A percentile compares a stretch with the other conserved stretches of the same genome.
Conservation (phyloP, 2,888 invertebrate genomes). For the Fragum whitleyi region DNA sequence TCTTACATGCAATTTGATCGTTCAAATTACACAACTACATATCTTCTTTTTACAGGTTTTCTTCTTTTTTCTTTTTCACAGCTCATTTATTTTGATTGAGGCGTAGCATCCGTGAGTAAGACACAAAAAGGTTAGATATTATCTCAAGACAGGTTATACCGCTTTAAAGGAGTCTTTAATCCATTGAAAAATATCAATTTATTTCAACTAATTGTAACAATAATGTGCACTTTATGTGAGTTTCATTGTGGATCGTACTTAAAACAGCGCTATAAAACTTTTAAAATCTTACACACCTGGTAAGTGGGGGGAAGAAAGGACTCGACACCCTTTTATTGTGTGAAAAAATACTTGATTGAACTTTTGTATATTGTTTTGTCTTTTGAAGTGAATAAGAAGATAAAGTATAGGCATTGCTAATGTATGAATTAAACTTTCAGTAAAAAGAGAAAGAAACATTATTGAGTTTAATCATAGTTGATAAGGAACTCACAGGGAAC, state of each 20-base stretch:
- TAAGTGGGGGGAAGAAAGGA: background rate
- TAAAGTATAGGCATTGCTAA: too few species aligned
- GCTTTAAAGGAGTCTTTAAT: conserved; percentile 39
- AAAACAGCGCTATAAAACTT: background rate
- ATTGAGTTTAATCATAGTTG: too few species aligned
- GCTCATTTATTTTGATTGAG: too few species aligned
- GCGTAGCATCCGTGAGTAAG: background rate
- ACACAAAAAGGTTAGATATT: conserved; percentile 10
- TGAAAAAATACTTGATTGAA: background rate
- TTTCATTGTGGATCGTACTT: conserved; percentile 23
- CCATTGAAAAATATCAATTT: conserved; percentile 35
- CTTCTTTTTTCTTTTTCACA: too few species aligned
- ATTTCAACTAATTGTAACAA: conserved; percentile 27
- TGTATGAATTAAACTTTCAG: too few species aligned
- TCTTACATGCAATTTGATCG: too few species aligned
- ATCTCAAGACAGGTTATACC: conserved; percentile 7
- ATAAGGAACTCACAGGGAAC: too few species aligned
- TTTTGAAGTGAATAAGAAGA: too few species aligned
- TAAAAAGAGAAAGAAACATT: too few species aligned
- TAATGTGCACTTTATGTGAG: background rate
- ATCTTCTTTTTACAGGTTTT: too few species aligned
- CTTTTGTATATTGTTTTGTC: background rate
- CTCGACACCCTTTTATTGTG: background rate
- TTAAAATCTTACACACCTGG: conserved; percentile 12
- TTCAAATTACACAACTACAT: too few species aligned